Conservation (phyloP, 2,888 invertebrate genomes). For the Rosalia funebris region DNA sequence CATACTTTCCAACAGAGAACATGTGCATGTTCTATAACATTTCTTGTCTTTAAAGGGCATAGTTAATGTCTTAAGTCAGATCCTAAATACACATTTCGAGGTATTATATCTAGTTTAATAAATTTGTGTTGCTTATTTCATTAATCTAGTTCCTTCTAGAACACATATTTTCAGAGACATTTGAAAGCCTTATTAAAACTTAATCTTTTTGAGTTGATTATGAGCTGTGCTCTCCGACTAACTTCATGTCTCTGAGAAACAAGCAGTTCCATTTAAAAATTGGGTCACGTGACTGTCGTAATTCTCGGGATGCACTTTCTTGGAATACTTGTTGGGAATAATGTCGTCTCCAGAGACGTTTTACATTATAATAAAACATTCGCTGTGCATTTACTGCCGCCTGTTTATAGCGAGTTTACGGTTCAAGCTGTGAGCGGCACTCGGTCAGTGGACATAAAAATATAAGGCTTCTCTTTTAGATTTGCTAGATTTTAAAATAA, state of each 20-base stretch:
- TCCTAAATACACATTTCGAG: too few relatives aligned
- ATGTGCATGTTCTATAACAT: too few relatives aligned
- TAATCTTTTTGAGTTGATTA: too few relatives aligned
- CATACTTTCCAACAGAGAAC: too few relatives aligned
- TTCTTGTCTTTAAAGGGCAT: too few relatives aligned
- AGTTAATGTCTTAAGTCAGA: too few relatives aligned
- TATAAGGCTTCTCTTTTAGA: constrained; percentile 42
- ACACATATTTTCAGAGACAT: too few relatives aligned
- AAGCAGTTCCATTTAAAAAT: constrained; percentile 33
- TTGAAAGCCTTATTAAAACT: too few relatives aligned
- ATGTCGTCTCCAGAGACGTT: constrained; percentile 36
- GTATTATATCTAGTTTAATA: too few relatives aligned
- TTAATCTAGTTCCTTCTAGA: too few relatives aligned
- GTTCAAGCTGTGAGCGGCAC: constrained; percentile 52
- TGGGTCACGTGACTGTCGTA: constrained; percentile 26
- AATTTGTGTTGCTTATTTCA: too few relatives aligned
- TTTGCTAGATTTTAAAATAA: constrained; percentile 38
- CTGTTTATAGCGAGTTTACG: constrained; percentile 25
- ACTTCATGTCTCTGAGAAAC: constrained; percentile 8
- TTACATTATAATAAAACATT: constrained; percentile 44
- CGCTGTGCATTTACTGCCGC: constrained; percentile 21
- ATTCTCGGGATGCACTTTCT: constrained; percentile 35
- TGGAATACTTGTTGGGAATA: constrained; percentile 37
- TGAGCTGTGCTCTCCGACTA: too few relatives aligned
- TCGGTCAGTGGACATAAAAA: constrained; percentile 42